Evolutionary conservation across 2,888 invertebrate species (phyloP).

Genomic region (Crepidodera aurea): DNA sequence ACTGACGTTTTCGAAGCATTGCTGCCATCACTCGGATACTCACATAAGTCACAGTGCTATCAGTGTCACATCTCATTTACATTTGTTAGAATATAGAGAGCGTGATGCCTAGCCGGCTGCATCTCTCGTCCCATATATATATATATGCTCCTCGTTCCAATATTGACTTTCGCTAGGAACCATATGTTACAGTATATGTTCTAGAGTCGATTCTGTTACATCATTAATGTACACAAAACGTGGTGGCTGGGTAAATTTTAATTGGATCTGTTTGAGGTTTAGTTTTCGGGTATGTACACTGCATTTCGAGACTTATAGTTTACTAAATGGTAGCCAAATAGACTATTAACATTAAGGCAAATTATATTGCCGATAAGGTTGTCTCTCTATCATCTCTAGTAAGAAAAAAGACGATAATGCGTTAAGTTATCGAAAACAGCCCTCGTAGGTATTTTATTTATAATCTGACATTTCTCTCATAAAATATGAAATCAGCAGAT

Average conservation of each 20-base stretch:
- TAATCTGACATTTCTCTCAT: too few species aligned
- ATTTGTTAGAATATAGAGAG: constrained; percentile 10
- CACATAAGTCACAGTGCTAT: constrained; percentile 39
- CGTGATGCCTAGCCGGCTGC: constrained; percentile 30
- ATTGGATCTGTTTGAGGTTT: constrained; percentile 34
- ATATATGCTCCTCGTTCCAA: constrained; percentile 35
- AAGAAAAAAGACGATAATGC: too few species aligned
- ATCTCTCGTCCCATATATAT: constrained; percentile 13
- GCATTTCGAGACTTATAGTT: constrained; percentile 21
- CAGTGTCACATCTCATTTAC: constrained; percentile 48
- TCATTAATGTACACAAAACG: constrained; percentile 37
- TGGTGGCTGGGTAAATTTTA: constrained; percentile 30
- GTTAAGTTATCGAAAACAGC: too few species aligned
- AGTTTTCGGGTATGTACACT: constrained; percentile 21
- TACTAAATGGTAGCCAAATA: constrained; percentile 22
- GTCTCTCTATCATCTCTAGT: too few species aligned
- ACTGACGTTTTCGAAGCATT: too few species aligned
- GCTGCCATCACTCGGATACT: too few species aligned
- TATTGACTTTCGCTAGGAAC: constrained; percentile 38
- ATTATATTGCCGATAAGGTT: constrained; percentile 14
- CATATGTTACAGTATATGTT: constrained; percentile 34
- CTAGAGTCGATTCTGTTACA: constrained; percentile 34
- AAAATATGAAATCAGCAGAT: too few species aligned
- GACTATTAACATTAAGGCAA: neutral
- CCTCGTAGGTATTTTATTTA: too few species aligned